Evolutionary conservation across 2,888 invertebrate species (phyloP), one percentile per base, ranked within the genome.

Genomic region (Stegophylla sp.): DNA sequence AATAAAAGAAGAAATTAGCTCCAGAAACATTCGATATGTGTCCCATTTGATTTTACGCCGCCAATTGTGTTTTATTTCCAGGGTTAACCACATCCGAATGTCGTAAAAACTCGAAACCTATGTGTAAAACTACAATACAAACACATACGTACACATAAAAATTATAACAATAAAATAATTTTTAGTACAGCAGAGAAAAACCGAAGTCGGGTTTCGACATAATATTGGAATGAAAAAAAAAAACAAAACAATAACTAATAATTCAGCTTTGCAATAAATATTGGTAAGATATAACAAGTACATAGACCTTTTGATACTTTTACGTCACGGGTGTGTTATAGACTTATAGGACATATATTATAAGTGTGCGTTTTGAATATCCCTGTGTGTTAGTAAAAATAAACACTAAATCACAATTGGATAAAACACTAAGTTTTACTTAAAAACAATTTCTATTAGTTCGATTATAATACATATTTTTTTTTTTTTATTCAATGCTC

Each of bases 71-170:
- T 67, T 67, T 67, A 67, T 77, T 77, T 77, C 56, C 76, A 77
- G 43, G 67, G 76, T 67, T 56, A 41, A 77, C 76, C 76, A 56
- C 67, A 56, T 67, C 76, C 76, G 76, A 77, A 77, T 56, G 76
- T 77, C 76, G 67, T 77, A 77, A 77, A 77, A 67, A 56, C 66
- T 53, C 41, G 26, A 66, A 76, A 53, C 76, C 51, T 17, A 51
- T 23, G 41, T 9, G 64, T 53, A 51, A 67, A 45, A 15, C 66
- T 43, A 56, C 26, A 23, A 76, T 56, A 76, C 76, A 28, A 56
- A 64, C 56, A 56, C n/a, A n/a, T n/a, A n/a, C n/a, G n/a, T n/a
- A n/a, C n/a, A n/a, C n/a, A n/a, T n/a, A 75, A 64, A 64, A 64
- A 51, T 64, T 64, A 64, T 64, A 64, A 75, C 75, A 64, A 75